phyloP scores from a whole-genome alignment of 1,140 invertebrate species.

The Arion vulgaris region DNA sequence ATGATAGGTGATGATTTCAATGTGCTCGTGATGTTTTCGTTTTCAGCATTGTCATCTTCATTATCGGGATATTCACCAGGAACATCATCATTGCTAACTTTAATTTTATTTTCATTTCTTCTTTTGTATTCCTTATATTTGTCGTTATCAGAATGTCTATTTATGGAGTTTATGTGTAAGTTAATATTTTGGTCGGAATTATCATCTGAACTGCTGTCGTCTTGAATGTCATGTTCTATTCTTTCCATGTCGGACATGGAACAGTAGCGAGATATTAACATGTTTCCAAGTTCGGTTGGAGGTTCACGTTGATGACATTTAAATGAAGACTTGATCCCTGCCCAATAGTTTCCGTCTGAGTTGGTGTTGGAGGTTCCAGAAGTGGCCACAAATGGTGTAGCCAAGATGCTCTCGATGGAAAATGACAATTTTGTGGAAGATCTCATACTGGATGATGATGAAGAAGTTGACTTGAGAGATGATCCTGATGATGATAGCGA shows the following conservation, averaged over 20 bases:
- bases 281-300: not conserved
- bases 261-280: not conserved
- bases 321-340: not conserved
- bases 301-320: not conserved
- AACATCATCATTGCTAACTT: not conserved
- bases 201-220: not conserved
- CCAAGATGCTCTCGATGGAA: slow-evolving; percentile 37
- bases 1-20: not conserved
- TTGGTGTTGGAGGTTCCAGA: not conserved
- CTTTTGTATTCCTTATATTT: not conserved
- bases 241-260: not conserved
- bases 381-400: slow-evolving; percentile 16
- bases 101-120: not conserved
- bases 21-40: not conserved
- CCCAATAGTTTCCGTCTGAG: not conserved
- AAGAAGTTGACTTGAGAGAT: not conserved
- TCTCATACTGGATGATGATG: not conserved
- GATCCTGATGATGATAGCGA: not conserved
- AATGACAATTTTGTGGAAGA: slow-evolving; percentile 15
- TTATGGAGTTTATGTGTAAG: not conserved
- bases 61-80: not conserved
- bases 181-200: not conserved
- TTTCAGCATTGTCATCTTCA: slow-evolving; percentile 9
- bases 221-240: not conserved
- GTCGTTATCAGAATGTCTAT: not conserved